phyloP scores from a whole-genome alignment of 1,140 invertebrate genomes.

The Drosophila mauritiana region DNA sequence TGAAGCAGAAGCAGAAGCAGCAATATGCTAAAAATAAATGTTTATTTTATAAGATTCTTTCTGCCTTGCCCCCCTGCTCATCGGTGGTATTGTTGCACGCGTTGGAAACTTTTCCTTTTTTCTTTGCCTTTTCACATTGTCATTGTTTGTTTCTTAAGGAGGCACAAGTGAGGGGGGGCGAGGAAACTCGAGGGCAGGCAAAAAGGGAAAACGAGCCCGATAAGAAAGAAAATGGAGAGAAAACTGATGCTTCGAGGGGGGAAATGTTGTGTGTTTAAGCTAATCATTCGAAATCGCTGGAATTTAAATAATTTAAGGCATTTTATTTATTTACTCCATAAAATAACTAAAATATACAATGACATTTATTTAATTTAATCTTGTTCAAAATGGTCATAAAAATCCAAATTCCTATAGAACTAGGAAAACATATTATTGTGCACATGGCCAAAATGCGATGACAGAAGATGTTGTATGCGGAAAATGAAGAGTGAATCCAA shows the following conservation, averaged over 20 bases:
- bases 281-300: constrained; percentile 5
- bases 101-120: constrained; percentile 18
- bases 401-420: too few relatives aligned
- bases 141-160: constrained; percentile 56
- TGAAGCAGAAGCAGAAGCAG: constrained; percentile 20
- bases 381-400: too few relatives aligned
- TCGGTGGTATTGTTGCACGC: constrained; percentile 27
- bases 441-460: constrained; percentile 13
- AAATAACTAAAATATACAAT: background rate
- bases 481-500: too few relatives aligned
- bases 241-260: constrained; percentile 2
- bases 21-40: constrained; percentile 76
- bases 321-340: too few relatives aligned
- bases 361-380: too few relatives aligned
- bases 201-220: constrained; percentile 19
- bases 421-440: background rate
- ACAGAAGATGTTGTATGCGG: background rate
- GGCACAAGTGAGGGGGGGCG: background rate
- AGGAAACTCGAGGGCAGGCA: background rate
- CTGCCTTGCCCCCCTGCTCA: constrained; percentile 6
- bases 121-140: constrained; percentile 22
- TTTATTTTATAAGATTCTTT: constrained; percentile 79
- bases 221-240: constrained; percentile 24
- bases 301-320: background rate
- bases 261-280: constrained; percentile 1